phyloP scores from a whole-genome alignment of 2,113 vertebrate species.

The Chaenogobius annularis region DNA sequence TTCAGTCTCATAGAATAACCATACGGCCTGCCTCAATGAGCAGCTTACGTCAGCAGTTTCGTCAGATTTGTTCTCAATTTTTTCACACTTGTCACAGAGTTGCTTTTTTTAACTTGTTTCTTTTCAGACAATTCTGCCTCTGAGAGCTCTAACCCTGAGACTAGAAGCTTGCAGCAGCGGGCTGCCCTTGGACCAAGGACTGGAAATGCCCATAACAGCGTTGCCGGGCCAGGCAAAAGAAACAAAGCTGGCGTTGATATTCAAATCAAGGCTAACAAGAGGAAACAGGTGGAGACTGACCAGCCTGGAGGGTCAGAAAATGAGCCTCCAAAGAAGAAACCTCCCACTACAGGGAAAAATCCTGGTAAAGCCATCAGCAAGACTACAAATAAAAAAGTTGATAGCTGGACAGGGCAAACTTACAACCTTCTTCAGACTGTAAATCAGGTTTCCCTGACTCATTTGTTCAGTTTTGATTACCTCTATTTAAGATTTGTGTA shows the following conservation, averaged over 20 bases:
- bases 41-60: conserved; percentile 69
- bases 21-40: conserved; percentile 57
- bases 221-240: conserved; percentile 55
- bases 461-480: not conserved
- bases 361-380: conserved; percentile 67
- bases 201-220: conserved; percentile 77
- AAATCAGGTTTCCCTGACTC: conserved; percentile 23
- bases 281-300: conserved; percentile 81
- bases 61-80: conserved; percentile 44
- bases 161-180: conserved; percentile 40
- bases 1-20: conserved; percentile 66
- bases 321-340: conserved; percentile 78
- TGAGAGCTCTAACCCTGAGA: conserved; percentile 58
- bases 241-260: conserved; percentile 61
- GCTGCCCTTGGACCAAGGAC: conserved; percentile 68
- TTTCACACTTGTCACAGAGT: conserved; percentile 50
- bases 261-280: conserved; percentile 77
- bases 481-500: not conserved
- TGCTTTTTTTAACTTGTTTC: conserved; percentile 47
- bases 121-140: conserved; percentile 53
- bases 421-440: conserved; percentile 87
- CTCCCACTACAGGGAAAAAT: conserved; percentile 54
- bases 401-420: conserved; percentile 88
- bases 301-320: conserved; percentile 74
- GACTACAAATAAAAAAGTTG: conserved; percentile 73